A percentile compares a stretch with the other conserved stretches of the same genome.
Evolutionary conservation across 2,797 vertebrate species (phyloP).

Genomic region (Rousettus madagascariensis): DNA sequence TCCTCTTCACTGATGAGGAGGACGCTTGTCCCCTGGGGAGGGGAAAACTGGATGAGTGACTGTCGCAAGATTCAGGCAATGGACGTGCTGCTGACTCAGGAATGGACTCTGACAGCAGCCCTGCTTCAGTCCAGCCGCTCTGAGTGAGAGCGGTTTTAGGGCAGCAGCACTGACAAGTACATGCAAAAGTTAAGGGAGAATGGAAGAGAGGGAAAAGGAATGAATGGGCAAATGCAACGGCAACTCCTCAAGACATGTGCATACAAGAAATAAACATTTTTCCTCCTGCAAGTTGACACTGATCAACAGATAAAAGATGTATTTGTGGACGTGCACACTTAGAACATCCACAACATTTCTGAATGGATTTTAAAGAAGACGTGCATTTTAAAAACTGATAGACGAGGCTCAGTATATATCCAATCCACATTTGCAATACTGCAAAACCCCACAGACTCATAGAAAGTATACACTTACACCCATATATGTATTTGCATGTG

Average conservation of each 20-base stretch:
- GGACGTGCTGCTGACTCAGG: constrained; percentile 85
- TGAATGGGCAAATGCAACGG: neutral
- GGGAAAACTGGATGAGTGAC: constrained; percentile 77
- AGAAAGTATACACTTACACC: constrained; percentile 44
- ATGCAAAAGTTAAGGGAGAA: constrained; percentile 66
- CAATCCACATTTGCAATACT: neutral
- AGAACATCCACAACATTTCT: constrained; percentile 20
- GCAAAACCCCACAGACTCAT: constrained; percentile 42
- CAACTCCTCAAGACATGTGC: neutral
- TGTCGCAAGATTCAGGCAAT: constrained; percentile 76
- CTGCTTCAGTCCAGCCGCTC: constrained; percentile 69
- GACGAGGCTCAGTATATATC: neutral
- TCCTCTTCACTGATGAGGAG: constrained; percentile 76
- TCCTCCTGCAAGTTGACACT: neutral
- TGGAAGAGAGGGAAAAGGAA: neutral
- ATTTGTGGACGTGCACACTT: constrained; percentile 19
- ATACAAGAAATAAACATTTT: constrained; percentile 8
- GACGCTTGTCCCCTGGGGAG: constrained; percentile 77
- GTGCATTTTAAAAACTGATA: constrained; percentile 36
- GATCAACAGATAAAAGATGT: constrained; percentile 45
- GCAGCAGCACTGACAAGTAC: constrained; percentile 74
- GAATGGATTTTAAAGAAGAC: constrained; percentile 41
- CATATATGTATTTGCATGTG: constrained; percentile 60
- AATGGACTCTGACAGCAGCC: constrained; percentile 81
- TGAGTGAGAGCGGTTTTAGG: constrained; percentile 55